A percentile compares a stretch with the other conserved stretches of the same genome.
phyloP scores from a whole-genome alignment of 2,113 vertebrate genomes.

The Choloepus hoffmanni region DNA sequence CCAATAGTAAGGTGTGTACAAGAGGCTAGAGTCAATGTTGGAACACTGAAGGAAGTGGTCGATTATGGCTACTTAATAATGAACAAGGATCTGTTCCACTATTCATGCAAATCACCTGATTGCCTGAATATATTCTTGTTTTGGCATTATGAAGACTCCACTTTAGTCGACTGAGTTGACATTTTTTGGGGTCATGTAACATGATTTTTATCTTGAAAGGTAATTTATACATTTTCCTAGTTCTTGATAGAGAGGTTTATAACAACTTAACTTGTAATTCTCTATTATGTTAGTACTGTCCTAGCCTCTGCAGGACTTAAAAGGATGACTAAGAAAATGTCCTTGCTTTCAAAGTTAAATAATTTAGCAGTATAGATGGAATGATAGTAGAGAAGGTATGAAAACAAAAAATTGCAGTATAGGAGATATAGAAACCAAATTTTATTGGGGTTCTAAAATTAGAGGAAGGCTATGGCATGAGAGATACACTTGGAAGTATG shows the following conservation, averaged over 20 bases:
- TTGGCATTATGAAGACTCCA: not conserved
- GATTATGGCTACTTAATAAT: not conserved
- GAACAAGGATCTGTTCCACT: not conserved
- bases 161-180: not conserved
- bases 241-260: conserved; percentile 4
- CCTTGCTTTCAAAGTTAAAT: conserved; percentile 15
- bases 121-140: not conserved
- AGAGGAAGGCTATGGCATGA: not conserved
- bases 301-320: not conserved
- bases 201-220: not conserved
- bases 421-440: not conserved
- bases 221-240: not conserved
- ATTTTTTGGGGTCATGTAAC: not conserved
- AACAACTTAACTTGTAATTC: not conserved
- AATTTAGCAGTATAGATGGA: not conserved
- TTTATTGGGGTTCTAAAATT: not conserved
- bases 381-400: not conserved
- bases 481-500: not conserved
- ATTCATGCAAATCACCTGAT: not conserved
- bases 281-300: not conserved
- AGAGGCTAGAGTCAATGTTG: not conserved
- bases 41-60: not conserved
- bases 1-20: no score
- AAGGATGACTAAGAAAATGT: not conserved
- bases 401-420: not conserved